Percentiles rank a stretch among this genome's conserved stretches.
These are phyloP conservation scores for Agonum fuliginosum DNA, from an alignment of 2,888 invertebrate species.

Conservation along the genomic window DNA sequence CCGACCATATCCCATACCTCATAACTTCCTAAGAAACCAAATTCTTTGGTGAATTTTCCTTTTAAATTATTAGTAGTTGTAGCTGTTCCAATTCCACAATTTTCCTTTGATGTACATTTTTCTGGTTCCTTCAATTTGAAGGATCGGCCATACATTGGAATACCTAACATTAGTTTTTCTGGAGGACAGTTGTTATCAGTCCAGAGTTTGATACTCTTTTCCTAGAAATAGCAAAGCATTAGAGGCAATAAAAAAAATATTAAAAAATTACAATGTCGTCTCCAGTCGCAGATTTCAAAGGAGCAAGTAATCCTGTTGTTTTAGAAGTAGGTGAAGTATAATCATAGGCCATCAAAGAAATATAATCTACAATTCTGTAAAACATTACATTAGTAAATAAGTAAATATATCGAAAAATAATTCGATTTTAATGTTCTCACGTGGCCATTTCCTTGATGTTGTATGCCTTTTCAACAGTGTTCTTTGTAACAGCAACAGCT, in stretches of 20 bases:
- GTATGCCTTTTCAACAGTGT: constrained; percentile 70
- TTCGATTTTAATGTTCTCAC: constrained; percentile 65
- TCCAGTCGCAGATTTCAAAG: constrained; percentile 64
- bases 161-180: constrained; percentile 71
- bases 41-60: constrained; percentile 65
- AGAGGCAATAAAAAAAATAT: not conserved
- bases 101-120: constrained; percentile 62
- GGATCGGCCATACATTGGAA: constrained; percentile 71
- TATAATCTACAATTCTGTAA: constrained; percentile 72
- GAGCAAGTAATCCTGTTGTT: constrained; percentile 71
- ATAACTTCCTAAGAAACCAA: constrained; percentile 61
- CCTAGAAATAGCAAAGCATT: constrained; percentile 62
- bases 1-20: constrained; percentile 56
- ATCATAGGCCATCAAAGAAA: constrained; percentile 75
- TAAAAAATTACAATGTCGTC: constrained; percentile 65
- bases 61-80: constrained; percentile 64
- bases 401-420: not conserved
- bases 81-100: constrained; percentile 66
- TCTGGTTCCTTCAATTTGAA: constrained; percentile 68
- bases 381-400: not conserved
- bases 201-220: constrained; percentile 71
- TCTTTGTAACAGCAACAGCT: constrained; percentile 72
- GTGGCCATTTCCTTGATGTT: constrained; percentile 70
- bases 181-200: constrained; percentile 68
- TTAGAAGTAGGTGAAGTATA: constrained; percentile 68